Percentiles rank a stretch among this genome's conserved stretches.
Conservation (phyloP, 2,797 vertebrate genomes). For the Eleutherodactylus coqui region DNA sequence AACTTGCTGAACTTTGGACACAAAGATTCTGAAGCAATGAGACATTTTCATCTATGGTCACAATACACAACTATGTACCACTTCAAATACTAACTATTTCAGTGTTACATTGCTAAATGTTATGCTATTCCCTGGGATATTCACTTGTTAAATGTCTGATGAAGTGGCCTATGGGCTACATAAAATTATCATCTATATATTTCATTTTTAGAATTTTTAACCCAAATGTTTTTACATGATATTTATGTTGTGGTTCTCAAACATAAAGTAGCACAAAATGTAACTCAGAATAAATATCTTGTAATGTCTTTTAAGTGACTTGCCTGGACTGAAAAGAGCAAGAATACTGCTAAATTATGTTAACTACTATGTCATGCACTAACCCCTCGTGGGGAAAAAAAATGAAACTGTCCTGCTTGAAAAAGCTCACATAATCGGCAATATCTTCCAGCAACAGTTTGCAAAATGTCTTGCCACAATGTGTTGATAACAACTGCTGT, state of each 20-base stretch:
- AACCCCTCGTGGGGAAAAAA: conserved; percentile 34
- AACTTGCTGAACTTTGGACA: too few relatives aligned
- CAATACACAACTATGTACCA: too few relatives aligned
- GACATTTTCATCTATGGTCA: too few relatives aligned
- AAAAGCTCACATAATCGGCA: conserved; percentile 14
- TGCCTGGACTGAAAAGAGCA: conserved; percentile 7
- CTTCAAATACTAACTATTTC: too few relatives aligned
- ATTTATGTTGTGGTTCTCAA: not conserved
- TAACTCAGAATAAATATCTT: conserved; percentile 9
- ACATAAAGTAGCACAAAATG: not conserved
- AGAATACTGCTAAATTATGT: conserved; percentile 40
- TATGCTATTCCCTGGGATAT: too few relatives aligned
- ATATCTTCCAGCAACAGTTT: conserved; percentile 53
- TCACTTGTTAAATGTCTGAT: too few relatives aligned
- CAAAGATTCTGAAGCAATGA: too few relatives aligned
- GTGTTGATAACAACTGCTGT: conserved; percentile 52
- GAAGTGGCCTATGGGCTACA: not conserved
- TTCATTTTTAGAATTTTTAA: not conserved
- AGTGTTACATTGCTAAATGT: too few relatives aligned
- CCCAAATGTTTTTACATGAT: not conserved
- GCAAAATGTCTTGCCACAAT: conserved; percentile 48
- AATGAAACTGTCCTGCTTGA: conserved; percentile 36
- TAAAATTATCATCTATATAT: not conserved
- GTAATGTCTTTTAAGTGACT: conserved; percentile 11
- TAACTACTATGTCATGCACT: conserved; percentile 39